Base-by-base conservation (phyloP, 2,797 vertebrate species). In the Manis pentadactyla region DNA sequence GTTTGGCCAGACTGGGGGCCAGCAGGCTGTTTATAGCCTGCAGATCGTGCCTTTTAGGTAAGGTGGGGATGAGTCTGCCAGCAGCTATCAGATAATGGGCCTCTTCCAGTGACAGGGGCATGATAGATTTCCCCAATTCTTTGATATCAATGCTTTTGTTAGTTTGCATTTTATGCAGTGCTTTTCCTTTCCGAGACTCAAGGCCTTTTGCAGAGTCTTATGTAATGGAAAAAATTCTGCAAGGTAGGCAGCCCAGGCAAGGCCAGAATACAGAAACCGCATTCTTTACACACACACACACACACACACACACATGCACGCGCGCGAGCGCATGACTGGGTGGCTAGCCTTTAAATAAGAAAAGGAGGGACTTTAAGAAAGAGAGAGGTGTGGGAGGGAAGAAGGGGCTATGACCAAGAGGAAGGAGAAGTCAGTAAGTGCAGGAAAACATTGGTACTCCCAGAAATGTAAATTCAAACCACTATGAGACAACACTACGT, bases 141-240 rank as follows among this genome's bases (percentile, higher is more conserved):
- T 91, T 90, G 73, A 61, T 85, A 92, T 57, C 71, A 75, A 21
- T 83, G 85, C 92, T 97, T 93, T 93, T 93, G 95, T 96, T 95
- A 93, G 68, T 95, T 95, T 96, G 96, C 96, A 94, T 97, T 98
- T 97, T 95, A 81, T 75, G 92, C 37, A 11, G 61, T 27, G 64
- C 63, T 77, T 96, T 90, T 84, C 88, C 91, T 93, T 81, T 87
- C 15, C 0, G 90, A 88, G 92, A 61, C 91, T 85, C 90, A 95
- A 97, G 96, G 95, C 94, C 95, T 89, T 93, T 78, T 74, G 82
- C 95, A 86, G 93, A 96, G 74, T 88, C 95, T 95, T 96, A 95
- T 82, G 90, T 96, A 96, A 97, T 86, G 91, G 94, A 92, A 97
- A 97, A 66, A 90, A 96, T 97, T 96, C 95, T 97, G 97, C 95